phyloP scores from a whole-genome alignment of 1,140 invertebrate genomes.

The Sogatella furcifera region DNA sequence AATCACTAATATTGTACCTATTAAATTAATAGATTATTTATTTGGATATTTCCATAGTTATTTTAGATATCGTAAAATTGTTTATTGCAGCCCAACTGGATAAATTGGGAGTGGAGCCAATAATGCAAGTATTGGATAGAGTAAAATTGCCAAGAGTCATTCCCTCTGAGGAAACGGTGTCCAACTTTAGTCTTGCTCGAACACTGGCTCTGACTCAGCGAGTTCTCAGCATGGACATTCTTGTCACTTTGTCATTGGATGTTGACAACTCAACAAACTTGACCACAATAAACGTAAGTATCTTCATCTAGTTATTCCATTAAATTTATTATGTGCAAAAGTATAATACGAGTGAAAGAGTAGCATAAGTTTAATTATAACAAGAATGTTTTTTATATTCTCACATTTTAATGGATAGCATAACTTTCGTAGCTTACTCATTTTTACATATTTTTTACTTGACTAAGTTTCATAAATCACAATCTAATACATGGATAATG shows the following conservation, averaged over 20 bases:
- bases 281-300: conserved; percentile 16
- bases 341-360: no score
- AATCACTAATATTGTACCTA: no score
- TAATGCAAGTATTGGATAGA: conserved; percentile 15
- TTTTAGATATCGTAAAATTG: not conserved
- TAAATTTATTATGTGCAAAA: no score
- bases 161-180: conserved; percentile 7
- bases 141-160: conserved; percentile 11
- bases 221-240: conserved; percentile 20
- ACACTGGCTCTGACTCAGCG: conserved; percentile 20
- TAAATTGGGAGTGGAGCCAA: conserved; percentile 18
- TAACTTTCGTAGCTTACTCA: no score
- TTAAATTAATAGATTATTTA: no score
- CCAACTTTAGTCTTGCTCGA: conserved; percentile 16
- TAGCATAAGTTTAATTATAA: no score
- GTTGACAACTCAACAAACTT: conserved; percentile 14
- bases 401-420: no score
- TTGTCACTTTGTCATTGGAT: conserved; percentile 17
- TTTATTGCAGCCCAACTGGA: conserved; percentile 19
- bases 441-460: no score
- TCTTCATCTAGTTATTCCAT: no score
- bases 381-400: no score
- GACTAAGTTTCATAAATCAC: no score
- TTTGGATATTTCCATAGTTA: not conserved
- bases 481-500: no score